Base-by-base conservation (phyloP, 2,888 invertebrate genomes). In the Caprella mutica region DNA sequence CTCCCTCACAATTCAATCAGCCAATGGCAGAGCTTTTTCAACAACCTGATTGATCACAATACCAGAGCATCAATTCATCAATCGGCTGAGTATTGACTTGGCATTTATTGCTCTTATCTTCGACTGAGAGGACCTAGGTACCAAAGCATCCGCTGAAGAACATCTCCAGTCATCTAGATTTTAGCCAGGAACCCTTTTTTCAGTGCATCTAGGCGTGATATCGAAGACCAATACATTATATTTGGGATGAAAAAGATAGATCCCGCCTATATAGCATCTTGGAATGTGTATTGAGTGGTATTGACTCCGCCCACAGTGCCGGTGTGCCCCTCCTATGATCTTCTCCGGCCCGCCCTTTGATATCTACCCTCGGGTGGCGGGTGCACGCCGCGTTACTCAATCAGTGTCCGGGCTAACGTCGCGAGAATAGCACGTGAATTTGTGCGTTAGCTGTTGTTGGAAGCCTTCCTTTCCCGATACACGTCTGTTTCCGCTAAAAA, bases 331-430 rank as follows among this genome's bases (percentile, higher is more conserved):
- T 48, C 30, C 29, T 30, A 19, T 17, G 48, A 48, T 27, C 48
- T 48, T 30, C 48, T 48, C 48, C 48, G 29, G 21, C 6, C 27
- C 48, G 48, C 48, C 48, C 26, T 19, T 30, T 48, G 48, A 48
- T 48, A 27, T 19, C 19, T 48, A 30, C 48, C 48, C 48, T 48
- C 48, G 48, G 48, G 48, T 48, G 48, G 48, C 48, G n/a, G n/a
- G n/a, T n/a, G n/a, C n/a, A n/a, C n/a, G n/a, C n/a, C n/a, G 48
- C 48, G 29, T 48, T 48, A 30, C 29, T 48, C 48, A 48, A 48
- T 48, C 48, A 48, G 48, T 48, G 48, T 48, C 48, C 48, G 48
- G 48, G 48, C 30, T 48, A 48, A 48, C 48, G 48, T 48, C 30
- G 48, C 29, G 48, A 48, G 48, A 30, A 19, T 48, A 48, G 48